These are phyloP conservation scores for Spialia ferax DNA, from an alignment of 2,888 invertebrate species.

Conservation along the genomic window DNA sequence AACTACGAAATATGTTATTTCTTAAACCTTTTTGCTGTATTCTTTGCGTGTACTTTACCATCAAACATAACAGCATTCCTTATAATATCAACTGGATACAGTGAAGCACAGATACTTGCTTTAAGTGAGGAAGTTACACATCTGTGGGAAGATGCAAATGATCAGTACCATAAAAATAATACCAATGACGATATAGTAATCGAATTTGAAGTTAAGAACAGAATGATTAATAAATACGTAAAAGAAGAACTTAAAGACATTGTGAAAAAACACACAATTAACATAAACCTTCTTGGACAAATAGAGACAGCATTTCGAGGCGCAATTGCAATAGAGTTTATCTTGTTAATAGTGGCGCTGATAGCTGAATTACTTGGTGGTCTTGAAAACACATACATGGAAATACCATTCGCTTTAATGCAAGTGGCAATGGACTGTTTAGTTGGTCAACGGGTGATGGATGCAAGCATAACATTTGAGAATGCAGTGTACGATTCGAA, in stretches of 20 bases:
- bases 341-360: constrained; percentile 55
- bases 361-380: constrained; percentile 63
- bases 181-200: background rate
- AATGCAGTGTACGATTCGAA: constrained; percentile 62
- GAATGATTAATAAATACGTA: constrained; percentile 54
- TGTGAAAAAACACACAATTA: constrained; percentile 54
- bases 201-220: constrained; percentile 34
- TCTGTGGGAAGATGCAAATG: constrained; percentile 58
- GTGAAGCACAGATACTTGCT: constrained; percentile 64
- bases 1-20: constrained; percentile 61
- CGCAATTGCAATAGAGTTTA: constrained; percentile 60
- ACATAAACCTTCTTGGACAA: constrained; percentile 52
- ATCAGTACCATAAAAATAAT: constrained; percentile 31
- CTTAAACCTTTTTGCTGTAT: constrained; percentile 43
- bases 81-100: constrained; percentile 60
- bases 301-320: constrained; percentile 57
- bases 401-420: constrained; percentile 59
- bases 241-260: constrained; percentile 53
- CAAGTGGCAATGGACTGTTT: constrained; percentile 50
- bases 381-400: constrained; percentile 61
- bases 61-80: constrained; percentile 59
- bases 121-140: constrained; percentile 59
- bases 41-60: constrained; percentile 53
- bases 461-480: constrained; percentile 60
- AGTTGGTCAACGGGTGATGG: constrained; percentile 56